Evolutionary conservation across 2,113 vertebrate species (phyloP), one percentile per base, ranked within the genome.

Genomic region (Chroicocephalus ridibundus): DNA sequence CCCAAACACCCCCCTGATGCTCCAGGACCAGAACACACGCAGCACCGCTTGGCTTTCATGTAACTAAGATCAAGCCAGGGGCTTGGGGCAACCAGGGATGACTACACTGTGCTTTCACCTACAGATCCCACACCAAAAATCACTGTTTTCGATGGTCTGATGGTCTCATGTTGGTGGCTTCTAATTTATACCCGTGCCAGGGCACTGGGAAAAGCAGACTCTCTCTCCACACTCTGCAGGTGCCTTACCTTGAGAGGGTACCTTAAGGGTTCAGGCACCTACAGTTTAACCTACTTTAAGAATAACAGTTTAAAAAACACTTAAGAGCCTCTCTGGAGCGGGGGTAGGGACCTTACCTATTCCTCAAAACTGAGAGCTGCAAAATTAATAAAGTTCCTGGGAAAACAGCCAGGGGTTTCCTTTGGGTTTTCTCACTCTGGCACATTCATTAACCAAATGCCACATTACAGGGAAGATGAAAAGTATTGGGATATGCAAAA

Each of bases 391-490:
- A 86, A 94, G 94, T 95, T 93, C 68, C 95, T 70, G 75, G 94
- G 95, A 94, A 96, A 96, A 97, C 62, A 93, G 95, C 89, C 96
- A 97, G 84, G 36, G 87, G 89, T 96, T 95, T 95, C 96, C 96
- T 95, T 55, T 80, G 95, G 94, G 93, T 94, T 95, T 90, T 93
- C 90, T 95, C 94, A 80, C 57, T 79, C 71, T 88, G 87, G 95
- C 89, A 97, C 82, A 55, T 88, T 95, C 94, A 94, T 89, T 96
- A 97, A 82, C 86, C 91, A 94, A 91, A 89, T 66, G 84, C 89
- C 93, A 95, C 31, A 1, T 81, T 88, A 90, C 32, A 60, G 82
- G n/a, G 55, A 94, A 51, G 71, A 93, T 87, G 71, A 86, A 70
- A 93, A 95, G 89, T 55, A 91, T 0, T 58, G 46, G 62, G 78